Conservation (phyloP, 2,113 vertebrate species). For the Hippolais icterina region DNA sequence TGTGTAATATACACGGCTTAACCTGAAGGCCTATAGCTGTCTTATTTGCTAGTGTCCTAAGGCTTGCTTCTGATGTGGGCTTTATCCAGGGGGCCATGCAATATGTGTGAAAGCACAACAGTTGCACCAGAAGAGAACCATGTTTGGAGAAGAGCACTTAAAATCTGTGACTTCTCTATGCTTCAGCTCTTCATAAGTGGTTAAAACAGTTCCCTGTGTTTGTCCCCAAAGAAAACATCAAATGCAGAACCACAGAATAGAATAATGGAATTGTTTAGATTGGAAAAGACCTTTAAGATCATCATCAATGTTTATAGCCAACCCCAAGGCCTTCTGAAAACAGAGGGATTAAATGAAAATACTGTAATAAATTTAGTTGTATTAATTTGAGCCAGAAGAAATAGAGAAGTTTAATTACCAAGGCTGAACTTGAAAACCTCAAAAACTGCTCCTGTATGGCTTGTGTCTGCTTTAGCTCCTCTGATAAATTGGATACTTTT, state of each 20-base stretch:
- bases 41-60: background rate
- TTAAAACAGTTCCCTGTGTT: background rate
- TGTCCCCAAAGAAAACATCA: background rate
- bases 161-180: background rate
- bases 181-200: background rate
- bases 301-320: background rate
- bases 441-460: background rate
- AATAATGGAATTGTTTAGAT: background rate
- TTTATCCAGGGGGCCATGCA: background rate
- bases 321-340: constrained; percentile 25
- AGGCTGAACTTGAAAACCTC: constrained; percentile 20
- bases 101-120: background rate
- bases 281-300: background rate
- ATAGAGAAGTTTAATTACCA: background rate
- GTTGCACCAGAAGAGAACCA: background rate
- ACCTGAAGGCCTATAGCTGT: background rate
- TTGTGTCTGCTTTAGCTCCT: background rate
- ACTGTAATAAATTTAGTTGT: background rate
- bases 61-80: background rate
- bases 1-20: background rate
- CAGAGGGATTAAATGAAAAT: constrained; percentile 37
- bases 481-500: background rate
- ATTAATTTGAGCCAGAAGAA: constrained; percentile 24
- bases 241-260: background rate
- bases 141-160: background rate